Evolutionary conservation across 2,113 vertebrate species (phyloP), one percentile per base, ranked within the genome.

Genomic region (Suricata suricatta): DNA sequence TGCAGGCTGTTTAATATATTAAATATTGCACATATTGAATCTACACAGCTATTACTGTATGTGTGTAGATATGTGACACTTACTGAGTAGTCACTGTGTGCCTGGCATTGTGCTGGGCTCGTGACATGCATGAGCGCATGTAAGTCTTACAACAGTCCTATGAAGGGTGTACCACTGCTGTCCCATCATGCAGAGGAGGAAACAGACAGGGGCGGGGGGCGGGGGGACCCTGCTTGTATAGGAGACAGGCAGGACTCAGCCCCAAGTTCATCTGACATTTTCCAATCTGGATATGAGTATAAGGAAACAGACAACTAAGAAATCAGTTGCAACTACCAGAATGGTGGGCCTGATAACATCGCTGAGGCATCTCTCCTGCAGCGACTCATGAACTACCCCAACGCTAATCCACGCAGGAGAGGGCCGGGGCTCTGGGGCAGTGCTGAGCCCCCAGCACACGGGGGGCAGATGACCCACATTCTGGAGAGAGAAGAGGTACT

Each of bases 171-270:
- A 2, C 0, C 3, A 16, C 19, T 57, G 25, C 64, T 63, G 23
- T 41, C 35, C 71, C 17, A 7, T 29, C 41, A 27, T 60, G 23
- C 54, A 21, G 19, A 17, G 2, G 6, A 76, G 38, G 29, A 63
- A 47, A 12, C 44, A 1, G 29, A 69, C 47, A 50, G 41, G 16
- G 60, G 47, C 19, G 35, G 16, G 60, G 38, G 25, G 35, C n/a
- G 7, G 47, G 25, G 54, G 11, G 11, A 38, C 12, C 1, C 1
- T 10, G 13, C 33, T 33, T 64, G 1, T 19, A 12, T 7, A 1
- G 44, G 82, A 96, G 79, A 29, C 60, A 87, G 68, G 41, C 29
- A 83, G 74, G 44, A 93, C 81, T 35, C 63, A 17, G 52, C 19
- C 44, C 63, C 71, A 63, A 10, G 17, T 72, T 74, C 1, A 1